A percentile compares a stretch with the other conserved stretches of the same genome.
Conservation (phyloP, 2,113 vertebrate species). For the Ctenomys sociabilis region DNA sequence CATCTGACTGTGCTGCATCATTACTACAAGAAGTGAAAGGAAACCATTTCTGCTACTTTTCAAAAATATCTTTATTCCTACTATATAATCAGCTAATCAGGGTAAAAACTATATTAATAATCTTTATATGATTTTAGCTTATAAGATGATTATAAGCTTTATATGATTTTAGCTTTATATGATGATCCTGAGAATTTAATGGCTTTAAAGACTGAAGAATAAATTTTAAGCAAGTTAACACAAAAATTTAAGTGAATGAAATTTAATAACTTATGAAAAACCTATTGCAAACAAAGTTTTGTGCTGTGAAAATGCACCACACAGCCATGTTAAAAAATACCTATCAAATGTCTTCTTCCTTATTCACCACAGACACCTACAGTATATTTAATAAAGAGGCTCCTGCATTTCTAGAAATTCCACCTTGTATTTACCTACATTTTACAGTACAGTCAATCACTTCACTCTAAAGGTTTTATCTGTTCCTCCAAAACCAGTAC, state of each 20-base stretch:
- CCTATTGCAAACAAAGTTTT: slow-evolving; percentile 16
- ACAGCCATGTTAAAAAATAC: slow-evolving; percentile 54
- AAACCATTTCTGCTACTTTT: slow-evolving; percentile 20
- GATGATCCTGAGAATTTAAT: slow-evolving; percentile 43
- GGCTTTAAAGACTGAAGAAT: background rate
- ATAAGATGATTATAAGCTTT: slow-evolving; percentile 1
- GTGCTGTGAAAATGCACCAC: background rate
- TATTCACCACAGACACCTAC: background rate
- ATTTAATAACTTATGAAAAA: slow-evolving; percentile 59
- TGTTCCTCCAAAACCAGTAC: background rate
- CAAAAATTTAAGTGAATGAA: slow-evolving; percentile 33
- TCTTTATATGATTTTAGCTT: slow-evolving; percentile 53
- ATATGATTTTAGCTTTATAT: slow-evolving; percentile 45
- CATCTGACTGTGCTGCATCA: slow-evolving; percentile 96
- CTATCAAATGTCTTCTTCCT: background rate
- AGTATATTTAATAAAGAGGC: slow-evolving; percentile 39
- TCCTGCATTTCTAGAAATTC: slow-evolving; percentile 50
- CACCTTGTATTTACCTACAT: background rate
- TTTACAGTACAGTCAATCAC: slow-evolving; percentile 5
- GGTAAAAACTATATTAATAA: slow-evolving; percentile 21
- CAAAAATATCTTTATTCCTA: slow-evolving; percentile 50
- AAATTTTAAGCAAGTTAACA: slow-evolving; percentile 30
- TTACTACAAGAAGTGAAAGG: slow-evolving; percentile 86
- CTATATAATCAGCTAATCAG: slow-evolving; percentile 10
- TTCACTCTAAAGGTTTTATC: slow-evolving; percentile 46